These are phyloP conservation scores for Myotis planiceps DNA, from an alignment of 2,797 vertebrate species.

Conservation along the genomic window DNA sequence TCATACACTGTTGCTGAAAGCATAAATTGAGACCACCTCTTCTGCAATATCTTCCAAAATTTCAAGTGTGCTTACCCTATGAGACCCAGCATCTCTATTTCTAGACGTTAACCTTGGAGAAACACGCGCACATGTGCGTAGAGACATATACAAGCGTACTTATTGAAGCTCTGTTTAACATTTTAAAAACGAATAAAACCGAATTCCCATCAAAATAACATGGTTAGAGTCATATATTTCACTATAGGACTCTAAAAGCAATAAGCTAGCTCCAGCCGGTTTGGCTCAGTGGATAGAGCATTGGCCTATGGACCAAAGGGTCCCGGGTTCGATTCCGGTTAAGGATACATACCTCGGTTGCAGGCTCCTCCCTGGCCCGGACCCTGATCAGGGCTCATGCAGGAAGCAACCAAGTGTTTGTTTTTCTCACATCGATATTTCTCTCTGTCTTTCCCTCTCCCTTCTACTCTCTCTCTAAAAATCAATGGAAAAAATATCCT, in stretches of 20 bases:
- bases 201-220: not conserved
- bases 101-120: not conserved
- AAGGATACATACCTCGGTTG: no score
- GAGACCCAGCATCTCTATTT: not conserved
- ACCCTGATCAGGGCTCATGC: no score
- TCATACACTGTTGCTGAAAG: not conserved
- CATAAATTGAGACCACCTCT: not conserved
- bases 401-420: no score
- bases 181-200: slow-evolving; percentile 9
- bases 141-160: not conserved
- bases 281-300: no score
- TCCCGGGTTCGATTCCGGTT: no score
- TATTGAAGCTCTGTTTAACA: not conserved
- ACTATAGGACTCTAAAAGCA: not conserved
- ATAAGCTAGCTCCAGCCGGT: not conserved
- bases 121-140: not conserved
- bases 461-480: no score
- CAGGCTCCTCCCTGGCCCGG: no score
- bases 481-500: no score
- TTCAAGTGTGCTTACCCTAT: not conserved
- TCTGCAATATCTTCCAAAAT: not conserved
- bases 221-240: not conserved
- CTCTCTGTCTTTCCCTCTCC: no score
- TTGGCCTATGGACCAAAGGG: no score
- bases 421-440: no score